Conservation (phyloP, 2,797 vertebrate genomes). For the Notolabrus celidotus region DNA sequence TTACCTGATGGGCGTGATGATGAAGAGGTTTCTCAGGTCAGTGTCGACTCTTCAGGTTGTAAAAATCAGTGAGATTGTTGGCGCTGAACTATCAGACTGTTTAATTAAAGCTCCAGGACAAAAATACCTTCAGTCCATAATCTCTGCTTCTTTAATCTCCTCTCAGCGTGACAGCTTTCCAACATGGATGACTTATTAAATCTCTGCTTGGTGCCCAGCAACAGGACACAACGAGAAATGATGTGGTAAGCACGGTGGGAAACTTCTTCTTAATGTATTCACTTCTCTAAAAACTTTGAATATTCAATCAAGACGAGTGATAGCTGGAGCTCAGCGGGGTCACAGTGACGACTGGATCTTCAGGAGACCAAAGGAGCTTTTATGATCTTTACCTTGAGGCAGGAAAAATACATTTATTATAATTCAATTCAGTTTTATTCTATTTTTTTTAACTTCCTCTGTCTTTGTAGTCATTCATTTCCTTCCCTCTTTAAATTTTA, state of each 20-base stretch:
- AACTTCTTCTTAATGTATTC: constrained; percentile 15
- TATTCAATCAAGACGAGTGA: constrained; percentile 11
- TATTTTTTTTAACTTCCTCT: neutral
- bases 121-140: constrained; percentile 46
- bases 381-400: neutral
- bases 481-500: neutral
- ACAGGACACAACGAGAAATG: constrained; percentile 47
- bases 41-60: constrained; percentile 6
- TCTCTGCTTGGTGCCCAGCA: constrained; percentile 60
- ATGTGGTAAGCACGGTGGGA: constrained; percentile 59
- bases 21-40: constrained; percentile 8
- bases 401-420: neutral
- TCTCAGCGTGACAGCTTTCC: constrained; percentile 67
- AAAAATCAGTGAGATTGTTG: constrained; percentile 29
- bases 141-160: constrained; percentile 69
- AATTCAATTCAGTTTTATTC: neutral
- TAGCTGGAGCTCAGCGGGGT: neutral
- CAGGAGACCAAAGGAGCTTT: neutral
- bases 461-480: neutral
- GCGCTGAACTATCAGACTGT: constrained; percentile 53
- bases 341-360: neutral
- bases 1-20: neutral
- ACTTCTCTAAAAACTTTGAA: constrained; percentile 14
- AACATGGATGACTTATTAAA: constrained; percentile 73
- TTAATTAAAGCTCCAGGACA: constrained; percentile 71